phyloP scores from a whole-genome alignment of 2,797 vertebrate genomes.

The Picus viridis region DNA sequence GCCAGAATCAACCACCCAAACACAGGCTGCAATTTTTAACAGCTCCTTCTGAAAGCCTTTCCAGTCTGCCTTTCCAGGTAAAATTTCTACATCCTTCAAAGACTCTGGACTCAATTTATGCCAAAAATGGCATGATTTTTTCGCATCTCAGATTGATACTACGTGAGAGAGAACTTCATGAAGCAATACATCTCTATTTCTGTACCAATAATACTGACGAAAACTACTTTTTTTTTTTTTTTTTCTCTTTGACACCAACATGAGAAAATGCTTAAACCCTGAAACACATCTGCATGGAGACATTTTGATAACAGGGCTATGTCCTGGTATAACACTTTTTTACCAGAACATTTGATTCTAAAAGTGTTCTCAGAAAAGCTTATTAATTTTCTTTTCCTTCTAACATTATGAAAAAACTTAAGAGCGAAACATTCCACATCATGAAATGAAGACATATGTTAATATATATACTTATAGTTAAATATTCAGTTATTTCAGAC shows the following conservation, averaged over 20 bases:
- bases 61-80: background rate
- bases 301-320: background rate
- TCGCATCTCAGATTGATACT: background rate
- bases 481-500: background rate
- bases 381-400: background rate
- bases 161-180: rapidly evolving
- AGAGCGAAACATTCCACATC: background rate
- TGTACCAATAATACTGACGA: background rate
- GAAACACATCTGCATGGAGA: background rate
- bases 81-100: background rate
- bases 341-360: background rate
- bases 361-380: background rate
- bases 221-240: rapidly evolving
- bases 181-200: background rate
- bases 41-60: background rate
- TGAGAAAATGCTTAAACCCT: background rate
- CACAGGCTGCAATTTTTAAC: background rate
- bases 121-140: background rate
- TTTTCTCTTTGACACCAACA: background rate
- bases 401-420: background rate
- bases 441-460: background rate
- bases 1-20: background rate
- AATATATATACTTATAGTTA: too few species aligned
- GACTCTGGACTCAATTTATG: background rate
- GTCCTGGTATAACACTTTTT: background rate